Base-by-base conservation (phyloP, 2,888 invertebrate genomes). In the Steinernema hermaphroditum region DNA sequence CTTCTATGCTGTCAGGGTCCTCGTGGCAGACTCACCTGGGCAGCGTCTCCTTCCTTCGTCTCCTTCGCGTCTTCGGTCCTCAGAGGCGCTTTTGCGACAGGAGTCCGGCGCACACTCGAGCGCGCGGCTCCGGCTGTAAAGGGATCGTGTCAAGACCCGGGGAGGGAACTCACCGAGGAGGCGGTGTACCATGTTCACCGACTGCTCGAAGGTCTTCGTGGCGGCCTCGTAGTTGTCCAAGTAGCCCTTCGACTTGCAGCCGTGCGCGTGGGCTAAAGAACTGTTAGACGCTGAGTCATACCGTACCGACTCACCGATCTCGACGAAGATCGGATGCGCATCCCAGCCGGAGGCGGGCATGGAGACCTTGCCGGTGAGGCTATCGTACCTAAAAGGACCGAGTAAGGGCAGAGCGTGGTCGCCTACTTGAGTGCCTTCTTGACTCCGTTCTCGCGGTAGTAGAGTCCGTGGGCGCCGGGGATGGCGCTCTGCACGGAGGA, bases 391-490 rank as follows among this genome's bases (percentile, higher is more conserved):
- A 70, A 50, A 78, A 74, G 70, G n/a, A n/a, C 54, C n/a, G n/a
- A 32, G 68, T 9, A 43, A 41, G 34, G 9, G 6, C 43, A 0
- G 24, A 22, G n/a, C n/a, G n/a, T n/a, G 16, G 16, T 9, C 22
- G 74, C 80, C 75, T 29, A 81, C 81, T 76, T 46, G 29, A 82
- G 76, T 46, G 81, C 80, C 68, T 78, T 79, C 70, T 79, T 75
- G 72, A 79, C 77, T 46, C 82, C 82, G 69, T 74, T 76, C 32
- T 79, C 79, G 44, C 80, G 69, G 72, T 78, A 82, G 74, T 82
- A 82, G 69, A 82, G 78, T 68, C 82, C 82, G 69, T 82, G 82
- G 27, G 82, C 82, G 32, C 81, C 82, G 22, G 82, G 82, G 44
- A 82, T 77, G 32, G 81, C 77, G 4, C 80, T 81, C 74, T 82